phyloP scores from a whole-genome alignment of 2,797 vertebrate genomes.

The Serranus cabrilla region DNA sequence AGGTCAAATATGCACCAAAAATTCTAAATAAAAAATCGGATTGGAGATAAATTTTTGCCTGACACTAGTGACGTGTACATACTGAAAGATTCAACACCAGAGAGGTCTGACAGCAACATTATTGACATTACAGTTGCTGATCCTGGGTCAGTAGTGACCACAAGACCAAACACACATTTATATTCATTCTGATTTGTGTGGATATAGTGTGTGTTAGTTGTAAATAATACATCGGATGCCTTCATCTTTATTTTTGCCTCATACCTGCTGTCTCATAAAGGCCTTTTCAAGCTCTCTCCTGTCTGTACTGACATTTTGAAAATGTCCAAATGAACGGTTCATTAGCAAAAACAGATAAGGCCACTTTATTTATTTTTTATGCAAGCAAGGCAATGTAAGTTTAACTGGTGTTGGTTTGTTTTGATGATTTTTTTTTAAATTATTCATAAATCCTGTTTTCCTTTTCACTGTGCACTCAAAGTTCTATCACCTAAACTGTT shows the following conservation, averaged over 20 bases:
- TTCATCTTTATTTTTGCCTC: conserved; percentile 56
- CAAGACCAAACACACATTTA: conserved; percentile 15
- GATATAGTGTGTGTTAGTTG: conserved; percentile 22
- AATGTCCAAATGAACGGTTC: conserved; percentile 14
- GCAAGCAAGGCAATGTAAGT: too few relatives aligned
- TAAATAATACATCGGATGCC: conserved; percentile 49
- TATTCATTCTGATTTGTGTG: conserved; percentile 19
- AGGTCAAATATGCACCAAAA: background rate
- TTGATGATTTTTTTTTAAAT: too few relatives aligned
- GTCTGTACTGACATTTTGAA: conserved; percentile 40
- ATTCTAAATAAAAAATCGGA: background rate
- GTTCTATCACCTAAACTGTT: too few relatives aligned
- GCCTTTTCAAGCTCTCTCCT: conserved; percentile 32
- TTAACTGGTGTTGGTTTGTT: too few relatives aligned
- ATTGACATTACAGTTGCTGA: conserved; percentile 14
- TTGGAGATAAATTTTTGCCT: background rate
- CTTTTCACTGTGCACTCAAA: too few relatives aligned
- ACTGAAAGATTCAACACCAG: background rate
- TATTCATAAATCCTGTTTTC: too few relatives aligned
- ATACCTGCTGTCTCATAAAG: conserved; percentile 50
- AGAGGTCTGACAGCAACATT: conserved; percentile 2
- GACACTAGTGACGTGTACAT: background rate
- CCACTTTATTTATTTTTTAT: too few relatives aligned
- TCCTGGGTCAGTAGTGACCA: background rate
- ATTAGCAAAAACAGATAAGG: too few relatives aligned